Percentiles rank a stretch among this genome's conserved stretches.
Conservation (phyloP, 2,113 vertebrate species). For the Panthera uncia region DNA sequence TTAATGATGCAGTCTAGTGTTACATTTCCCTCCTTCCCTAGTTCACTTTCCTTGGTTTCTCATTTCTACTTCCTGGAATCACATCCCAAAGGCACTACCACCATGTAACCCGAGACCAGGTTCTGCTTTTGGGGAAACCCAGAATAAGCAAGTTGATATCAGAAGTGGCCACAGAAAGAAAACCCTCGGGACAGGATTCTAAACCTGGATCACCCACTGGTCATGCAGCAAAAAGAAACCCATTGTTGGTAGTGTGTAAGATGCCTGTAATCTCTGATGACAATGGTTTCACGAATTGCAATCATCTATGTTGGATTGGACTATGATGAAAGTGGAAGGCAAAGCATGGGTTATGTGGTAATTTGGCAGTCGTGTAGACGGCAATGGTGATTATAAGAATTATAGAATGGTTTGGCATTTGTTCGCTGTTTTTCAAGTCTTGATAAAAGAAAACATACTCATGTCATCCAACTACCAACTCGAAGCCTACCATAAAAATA, state of each 20-base stretch:
- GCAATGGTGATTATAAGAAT: slow-evolving; percentile 4
- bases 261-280: neutral
- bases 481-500: neutral
- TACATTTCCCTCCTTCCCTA: neutral
- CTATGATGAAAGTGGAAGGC: neutral
- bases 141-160: slow-evolving; percentile 12
- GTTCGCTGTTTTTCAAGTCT: neutral
- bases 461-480: neutral
- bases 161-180: neutral
- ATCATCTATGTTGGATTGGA: neutral
- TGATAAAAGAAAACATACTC: slow-evolving; percentile 19
- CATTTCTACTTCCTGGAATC: neutral
- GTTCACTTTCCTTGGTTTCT: neutral
- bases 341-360: neutral
- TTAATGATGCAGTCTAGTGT: neutral
- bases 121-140: neutral
- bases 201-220: neutral
- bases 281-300: neutral
- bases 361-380: neutral
- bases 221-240: neutral
- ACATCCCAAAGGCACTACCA: neutral
- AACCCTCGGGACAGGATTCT: neutral
- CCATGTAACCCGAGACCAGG: neutral
- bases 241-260: neutral
- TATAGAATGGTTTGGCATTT: slow-evolving; percentile 3